Evolutionary conservation across 1,140 invertebrate species (phyloP), one percentile per base, ranked within the genome.

Genomic region (Lanistes nyassanus): DNA sequence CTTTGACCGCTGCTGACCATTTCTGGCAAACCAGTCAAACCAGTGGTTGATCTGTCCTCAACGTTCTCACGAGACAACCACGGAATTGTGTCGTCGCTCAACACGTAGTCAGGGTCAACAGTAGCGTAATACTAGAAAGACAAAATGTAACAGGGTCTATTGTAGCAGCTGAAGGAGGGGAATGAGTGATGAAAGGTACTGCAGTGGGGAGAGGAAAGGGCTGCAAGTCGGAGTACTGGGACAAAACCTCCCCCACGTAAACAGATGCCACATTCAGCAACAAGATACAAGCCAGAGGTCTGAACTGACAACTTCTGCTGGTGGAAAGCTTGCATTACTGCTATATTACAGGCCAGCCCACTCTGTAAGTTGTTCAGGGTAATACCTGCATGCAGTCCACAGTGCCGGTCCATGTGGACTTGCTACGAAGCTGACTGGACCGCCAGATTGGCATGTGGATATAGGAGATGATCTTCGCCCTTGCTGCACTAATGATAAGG

Each of bases 1-100:
- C 95, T 96, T 79, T 97, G 95, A 0, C 97, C 97, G 89, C 96
- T 97, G 68, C 96, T 96, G 23, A 98, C 96, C 72, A 98, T 91
- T 79, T 96, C 94, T 0, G 96, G 95, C 39, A 97, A 92, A 84
- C 97, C 96, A 1, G 92, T 93, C 74, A 95, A 94, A 34, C 94
- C 92, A 0, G 91, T 91, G 2, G 93, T 93, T 13, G 42, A 58
- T 84, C 95, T 94, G 88, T 97, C 96, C 90, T 96, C 94, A 68
- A 97, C 96, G 83, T 97, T 95, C 80, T 98, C 96, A 36, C 97
- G 92, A 3, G 94, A 95, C 70, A 99, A 90, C 97, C 98, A 99
- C 91, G 97, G 95, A 78, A 99, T 98, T 86, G 98, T 95, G 80
- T 97, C 95, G 90, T 91, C 85, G 77, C 87, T 83, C 89, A 95